A percentile compares a stretch with the other conserved stretches of the same genome.
phyloP scores from a whole-genome alignment of 2,113 vertebrate genomes.

The Pagrus major region DNA sequence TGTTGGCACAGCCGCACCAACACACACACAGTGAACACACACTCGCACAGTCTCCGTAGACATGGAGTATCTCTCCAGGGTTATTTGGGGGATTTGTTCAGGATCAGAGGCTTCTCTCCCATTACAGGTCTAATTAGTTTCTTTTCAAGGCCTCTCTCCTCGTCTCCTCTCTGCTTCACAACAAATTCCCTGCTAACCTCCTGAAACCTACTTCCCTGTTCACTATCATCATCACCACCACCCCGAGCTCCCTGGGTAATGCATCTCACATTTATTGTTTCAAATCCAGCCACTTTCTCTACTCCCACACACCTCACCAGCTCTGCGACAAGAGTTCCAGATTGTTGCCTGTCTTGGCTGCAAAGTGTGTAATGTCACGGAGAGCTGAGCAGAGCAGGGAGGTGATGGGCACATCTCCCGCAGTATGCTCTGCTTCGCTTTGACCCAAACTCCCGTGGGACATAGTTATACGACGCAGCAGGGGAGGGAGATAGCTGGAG shows the following conservation, averaged over 20 bases:
- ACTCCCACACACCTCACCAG: constrained; percentile 14
- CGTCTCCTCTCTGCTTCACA: constrained; percentile 31
- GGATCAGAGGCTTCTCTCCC: constrained; percentile 70
- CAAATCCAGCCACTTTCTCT: constrained; percentile 25
- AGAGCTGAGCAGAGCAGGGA: constrained; percentile 19
- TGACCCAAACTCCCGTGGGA: constrained; percentile 52
- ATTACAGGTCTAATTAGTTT: constrained; percentile 73
- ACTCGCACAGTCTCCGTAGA: constrained; percentile 40
- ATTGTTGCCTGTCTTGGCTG: constrained; percentile 32
- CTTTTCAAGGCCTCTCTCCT: constrained; percentile 54
- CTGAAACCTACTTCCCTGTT: constrained; percentile 46
- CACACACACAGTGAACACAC: constrained; percentile 30
- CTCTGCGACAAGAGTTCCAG: constrained; percentile 7
- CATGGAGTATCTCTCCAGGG: constrained; percentile 56
- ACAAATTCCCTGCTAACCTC: constrained; percentile 49
- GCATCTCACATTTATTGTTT: constrained; percentile 18
- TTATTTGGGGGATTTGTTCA: constrained; percentile 70
- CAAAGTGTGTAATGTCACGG: constrained; percentile 43
- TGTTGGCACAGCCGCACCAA: constrained; percentile 34
- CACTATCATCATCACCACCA: constrained; percentile 19
- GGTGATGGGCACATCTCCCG: constrained; percentile 27
- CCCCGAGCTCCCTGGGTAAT: constrained; percentile 12
- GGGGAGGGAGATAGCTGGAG: constrained; percentile 43
- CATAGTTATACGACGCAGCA: constrained; percentile 52
- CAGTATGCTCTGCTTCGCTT: constrained; percentile 39